Conservation (phyloP, 2,113 vertebrate species). For the Benitochromis conjunctus region DNA sequence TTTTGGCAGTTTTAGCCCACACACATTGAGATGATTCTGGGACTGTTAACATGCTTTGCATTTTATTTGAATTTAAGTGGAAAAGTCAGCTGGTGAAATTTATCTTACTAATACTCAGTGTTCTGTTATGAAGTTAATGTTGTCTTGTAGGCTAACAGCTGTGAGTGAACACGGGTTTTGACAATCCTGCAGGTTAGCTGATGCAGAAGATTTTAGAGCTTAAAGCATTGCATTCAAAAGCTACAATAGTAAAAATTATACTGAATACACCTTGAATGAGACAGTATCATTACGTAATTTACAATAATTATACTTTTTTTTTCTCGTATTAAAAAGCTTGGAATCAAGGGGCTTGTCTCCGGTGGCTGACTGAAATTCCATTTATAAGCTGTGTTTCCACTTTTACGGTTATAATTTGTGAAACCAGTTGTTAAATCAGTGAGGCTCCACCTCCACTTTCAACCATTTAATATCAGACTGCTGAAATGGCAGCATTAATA, state of each 20-base stretch:
- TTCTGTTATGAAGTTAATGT: not conserved
- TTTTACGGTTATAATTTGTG: not conserved
- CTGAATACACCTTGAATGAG: fast-evolving
- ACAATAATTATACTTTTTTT: not conserved
- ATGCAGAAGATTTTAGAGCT: not conserved
- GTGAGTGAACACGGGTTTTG: not conserved
- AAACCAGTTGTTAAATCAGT: not conserved
- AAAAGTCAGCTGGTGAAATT: not conserved
- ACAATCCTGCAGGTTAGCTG: not conserved
- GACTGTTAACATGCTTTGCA: not conserved
- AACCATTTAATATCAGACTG: not conserved
- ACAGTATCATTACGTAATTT: not conserved
- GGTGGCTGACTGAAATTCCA: not conserved
- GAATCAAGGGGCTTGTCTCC: not conserved
- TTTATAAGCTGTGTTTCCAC: not conserved
- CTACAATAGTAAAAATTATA: not conserved
- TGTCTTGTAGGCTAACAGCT: not conserved
- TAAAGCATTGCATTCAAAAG: not conserved
- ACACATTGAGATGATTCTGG: not conserved
- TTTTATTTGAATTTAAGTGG: not conserved
- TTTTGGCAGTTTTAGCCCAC: not conserved
- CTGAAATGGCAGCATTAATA: not conserved
- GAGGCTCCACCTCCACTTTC: not conserved
- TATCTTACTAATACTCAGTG: not conserved
- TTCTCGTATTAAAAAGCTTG: not conserved